Conservation (phyloP, 2,888 invertebrate genomes). For the Heteromyza rotundicornis region DNA sequence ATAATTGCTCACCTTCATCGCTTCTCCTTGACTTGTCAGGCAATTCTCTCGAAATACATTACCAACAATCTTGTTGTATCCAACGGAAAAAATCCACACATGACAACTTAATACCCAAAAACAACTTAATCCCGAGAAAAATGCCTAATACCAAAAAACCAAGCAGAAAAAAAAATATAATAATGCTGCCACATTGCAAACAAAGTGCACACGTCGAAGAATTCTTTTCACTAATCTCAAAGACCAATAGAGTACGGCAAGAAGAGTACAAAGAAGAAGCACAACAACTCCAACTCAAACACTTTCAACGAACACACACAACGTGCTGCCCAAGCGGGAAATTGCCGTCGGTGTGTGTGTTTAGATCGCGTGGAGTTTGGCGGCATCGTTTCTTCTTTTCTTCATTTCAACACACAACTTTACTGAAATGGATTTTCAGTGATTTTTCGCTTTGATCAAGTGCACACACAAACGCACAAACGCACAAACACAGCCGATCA, state of each 20-base stretch:
- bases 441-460: conserved; percentile 49
- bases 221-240: not conserved
- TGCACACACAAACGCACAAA: conserved; percentile 10
- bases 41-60: not conserved
- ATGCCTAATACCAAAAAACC: too few species aligned
- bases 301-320: not conserved
- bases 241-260: conserved; percentile 7
- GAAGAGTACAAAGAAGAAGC: not conserved
- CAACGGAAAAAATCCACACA: not conserved
- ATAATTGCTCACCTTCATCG: too few species aligned
- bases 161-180: not conserved
- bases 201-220: not conserved
- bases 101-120: conserved; percentile 5
- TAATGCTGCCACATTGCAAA: too few species aligned
- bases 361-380: not conserved
- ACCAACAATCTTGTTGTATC: conserved; percentile 11
- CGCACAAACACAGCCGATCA: not conserved
- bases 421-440: conserved; percentile 43
- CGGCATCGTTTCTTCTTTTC: conserved; percentile 1
- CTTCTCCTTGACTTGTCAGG: too few species aligned
- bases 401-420: too few species aligned
- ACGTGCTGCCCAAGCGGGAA: not conserved
- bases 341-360: not conserved
- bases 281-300: not conserved
- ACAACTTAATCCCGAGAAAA: too few species aligned